Evolutionary conservation across 2,113 vertebrate species (phyloP), one percentile per base, ranked within the genome.

Genomic region (Myrmophylax atrothorax): DNA sequence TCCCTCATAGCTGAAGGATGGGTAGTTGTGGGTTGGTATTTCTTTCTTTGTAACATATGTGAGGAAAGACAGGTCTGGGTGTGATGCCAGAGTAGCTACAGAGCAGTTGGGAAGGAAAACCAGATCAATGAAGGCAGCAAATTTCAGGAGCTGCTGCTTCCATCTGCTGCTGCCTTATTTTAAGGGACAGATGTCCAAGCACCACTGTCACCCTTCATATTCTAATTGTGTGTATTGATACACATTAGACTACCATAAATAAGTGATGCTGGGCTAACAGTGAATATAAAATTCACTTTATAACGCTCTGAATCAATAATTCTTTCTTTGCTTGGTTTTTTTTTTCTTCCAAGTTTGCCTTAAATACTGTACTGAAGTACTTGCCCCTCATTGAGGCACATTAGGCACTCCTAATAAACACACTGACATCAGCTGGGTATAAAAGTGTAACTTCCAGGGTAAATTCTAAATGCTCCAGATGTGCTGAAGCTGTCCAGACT

Each of bases 381-480:
- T 69, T 83, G 73, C 25, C 44, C 87, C 38, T 80, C 67, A 59
- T 47, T 53, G 82, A 86, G 44, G 23, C 3, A 2, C 20, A 18
- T 58, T 70, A 37, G 58, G 31, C 72, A 37, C 50, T 62, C n/a
- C 75, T 63, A 70, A 69, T 28, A 86, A 94, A 66, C 60, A 74
- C 28, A 16, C 33, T 10, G 14, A 50, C 25, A 23, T 2, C 40
- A 33, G 77, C 14, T 87, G 66, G 52, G 74, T 52, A 42, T 66
- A 73, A 37, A 92, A 93, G 26, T 79, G 84, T 64, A 28, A 93
- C 24, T 84, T 96, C 53, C 63, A 90, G 59, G 42, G 58, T 83
- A n/a, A 91, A 77, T 52, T 93, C 66, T 33, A 69, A 89, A 90
- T 83, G 92, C 63, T 96, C 79, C 84, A 96, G 90, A 60, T 97